Evolutionary conservation across 1,140 invertebrate genomes (phyloP).

Genomic region (Euglossa dilemma): DNA sequence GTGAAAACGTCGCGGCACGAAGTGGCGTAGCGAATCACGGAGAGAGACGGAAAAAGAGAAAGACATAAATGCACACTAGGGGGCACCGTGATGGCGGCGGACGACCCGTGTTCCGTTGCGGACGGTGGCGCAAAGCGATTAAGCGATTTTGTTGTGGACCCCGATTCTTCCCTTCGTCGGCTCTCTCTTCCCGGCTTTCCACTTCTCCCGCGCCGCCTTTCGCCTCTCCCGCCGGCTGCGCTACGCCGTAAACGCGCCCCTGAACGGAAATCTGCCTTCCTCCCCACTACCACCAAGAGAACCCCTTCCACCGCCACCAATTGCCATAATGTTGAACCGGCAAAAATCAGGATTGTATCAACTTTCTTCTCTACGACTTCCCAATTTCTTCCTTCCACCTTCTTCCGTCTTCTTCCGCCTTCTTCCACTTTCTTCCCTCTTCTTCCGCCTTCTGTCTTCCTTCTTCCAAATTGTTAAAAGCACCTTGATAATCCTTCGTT

Average conservation of each 20-base stretch:
- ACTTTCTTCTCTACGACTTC: constrained; percentile 3
- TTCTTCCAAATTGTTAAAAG: not conserved
- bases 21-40: constrained; percentile 65
- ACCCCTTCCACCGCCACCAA: constrained; percentile 56
- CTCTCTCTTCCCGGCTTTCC: constrained; percentile 79
- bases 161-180: constrained; percentile 80
- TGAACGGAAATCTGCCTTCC: constrained; percentile 75
- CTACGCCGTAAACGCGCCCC: constrained; percentile 72
- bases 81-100: constrained; percentile 67
- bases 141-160: constrained; percentile 84
- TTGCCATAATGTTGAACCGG: constrained; percentile 37
- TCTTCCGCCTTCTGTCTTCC: no score
- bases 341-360: constrained; percentile 51
- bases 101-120: constrained; percentile 72
- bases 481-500: not conserved
- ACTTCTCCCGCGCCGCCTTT: constrained; percentile 79
- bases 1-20: constrained; percentile 69
- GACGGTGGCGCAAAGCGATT: constrained; percentile 82
- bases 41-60: constrained; percentile 52
- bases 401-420: no score
- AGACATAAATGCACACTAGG: constrained; percentile 65
- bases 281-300: constrained; percentile 48
- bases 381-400: not conserved
- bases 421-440: no score
- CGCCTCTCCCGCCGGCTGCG: constrained; percentile 76